A percentile compares a stretch with the other conserved stretches of the same genome.
Evolutionary conservation across 2,888 invertebrate genomes (phyloP).

Genomic region (Pantelozetes paolii): DNA sequence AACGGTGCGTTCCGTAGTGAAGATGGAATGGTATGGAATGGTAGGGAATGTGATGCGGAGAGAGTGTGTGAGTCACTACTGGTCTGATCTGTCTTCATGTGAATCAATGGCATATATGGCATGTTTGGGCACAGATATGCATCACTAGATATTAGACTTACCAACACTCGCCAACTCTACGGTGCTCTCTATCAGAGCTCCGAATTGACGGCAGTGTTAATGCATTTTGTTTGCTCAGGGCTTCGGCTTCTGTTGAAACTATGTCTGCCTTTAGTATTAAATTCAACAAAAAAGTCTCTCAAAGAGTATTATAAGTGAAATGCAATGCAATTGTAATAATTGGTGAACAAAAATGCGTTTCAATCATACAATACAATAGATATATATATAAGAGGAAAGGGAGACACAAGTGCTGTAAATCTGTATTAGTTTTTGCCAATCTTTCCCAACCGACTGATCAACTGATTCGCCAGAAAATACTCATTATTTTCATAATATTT

Average conservation of each 20-base stretch:
- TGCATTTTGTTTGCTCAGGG: constrained; percentile 30
- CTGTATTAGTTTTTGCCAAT: background rate
- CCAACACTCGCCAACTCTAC: background rate
- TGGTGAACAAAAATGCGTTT: background rate
- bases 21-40: background rate
- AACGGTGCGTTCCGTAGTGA: background rate
- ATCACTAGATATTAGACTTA: constrained; percentile 12
- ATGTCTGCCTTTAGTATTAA: constrained; percentile 7
- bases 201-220: constrained; percentile 17
- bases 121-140: constrained; percentile 19
- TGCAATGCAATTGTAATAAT: constrained; percentile 13
- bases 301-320: background rate
- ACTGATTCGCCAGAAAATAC: constrained; percentile 25
- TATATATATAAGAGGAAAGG: background rate
- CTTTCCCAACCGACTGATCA: too few relatives aligned
- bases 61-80: constrained; percentile 2
- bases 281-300: background rate
- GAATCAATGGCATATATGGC: background rate
- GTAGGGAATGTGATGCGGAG: background rate
- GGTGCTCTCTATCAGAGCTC: background rate
- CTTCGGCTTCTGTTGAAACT: constrained; percentile 5
- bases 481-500: constrained; percentile 16
- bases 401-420: background rate
- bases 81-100: constrained; percentile 26
- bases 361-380: background rate